phyloP scores from a whole-genome alignment of 1,140 invertebrate genomes.

The Eumeta japonica region DNA sequence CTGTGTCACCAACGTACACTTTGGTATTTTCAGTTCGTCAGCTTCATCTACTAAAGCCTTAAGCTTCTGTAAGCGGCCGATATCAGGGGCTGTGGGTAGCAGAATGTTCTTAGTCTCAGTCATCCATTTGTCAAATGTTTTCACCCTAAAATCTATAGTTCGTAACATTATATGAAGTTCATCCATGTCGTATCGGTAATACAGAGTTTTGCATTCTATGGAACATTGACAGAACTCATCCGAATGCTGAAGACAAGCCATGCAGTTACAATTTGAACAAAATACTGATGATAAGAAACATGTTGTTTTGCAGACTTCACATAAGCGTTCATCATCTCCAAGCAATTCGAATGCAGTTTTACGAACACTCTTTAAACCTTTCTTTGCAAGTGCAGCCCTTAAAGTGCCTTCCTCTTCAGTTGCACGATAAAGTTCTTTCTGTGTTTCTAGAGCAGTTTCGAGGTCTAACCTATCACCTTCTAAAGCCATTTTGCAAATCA shows the following conservation, averaged over 20 bases:
- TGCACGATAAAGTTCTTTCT: slow-evolving; percentile 83
- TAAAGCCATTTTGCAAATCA: slow-evolving; percentile 96
- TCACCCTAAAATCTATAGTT: slow-evolving; percentile 84
- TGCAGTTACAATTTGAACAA: slow-evolving; percentile 76
- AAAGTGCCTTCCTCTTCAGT: slow-evolving; percentile 77
- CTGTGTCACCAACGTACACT: slow-evolving; percentile 43
- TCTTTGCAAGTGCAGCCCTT: slow-evolving; percentile 71
- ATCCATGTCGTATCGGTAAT: slow-evolving; percentile 90
- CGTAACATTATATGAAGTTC: slow-evolving; percentile 88
- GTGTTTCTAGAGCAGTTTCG: slow-evolving; percentile 79
- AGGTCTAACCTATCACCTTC: slow-evolving; percentile 87
- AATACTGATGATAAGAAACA: slow-evolving; percentile 94
- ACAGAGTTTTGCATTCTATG: slow-evolving; percentile 74
- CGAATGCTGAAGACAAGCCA: slow-evolving; percentile 89
- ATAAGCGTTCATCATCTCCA: slow-evolving; percentile 93
- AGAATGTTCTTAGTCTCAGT: slow-evolving; percentile 80
- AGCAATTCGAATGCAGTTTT: slow-evolving; percentile 90
- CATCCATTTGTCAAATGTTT: slow-evolving; percentile 91
- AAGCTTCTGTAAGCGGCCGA: slow-evolving; percentile 66
- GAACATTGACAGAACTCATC: slow-evolving; percentile 81
- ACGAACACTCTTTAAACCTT: slow-evolving; percentile 83
- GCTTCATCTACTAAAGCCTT: slow-evolving; percentile 48
- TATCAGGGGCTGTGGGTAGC: slow-evolving; percentile 71
- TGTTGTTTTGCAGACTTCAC: slow-evolving; percentile 94
- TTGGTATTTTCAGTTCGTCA: slow-evolving; percentile 53